Evolutionary conservation across 2,888 invertebrate genomes (phyloP), one percentile per base, ranked within the genome.

Genomic region (Callyntrura guangdongensis): DNA sequence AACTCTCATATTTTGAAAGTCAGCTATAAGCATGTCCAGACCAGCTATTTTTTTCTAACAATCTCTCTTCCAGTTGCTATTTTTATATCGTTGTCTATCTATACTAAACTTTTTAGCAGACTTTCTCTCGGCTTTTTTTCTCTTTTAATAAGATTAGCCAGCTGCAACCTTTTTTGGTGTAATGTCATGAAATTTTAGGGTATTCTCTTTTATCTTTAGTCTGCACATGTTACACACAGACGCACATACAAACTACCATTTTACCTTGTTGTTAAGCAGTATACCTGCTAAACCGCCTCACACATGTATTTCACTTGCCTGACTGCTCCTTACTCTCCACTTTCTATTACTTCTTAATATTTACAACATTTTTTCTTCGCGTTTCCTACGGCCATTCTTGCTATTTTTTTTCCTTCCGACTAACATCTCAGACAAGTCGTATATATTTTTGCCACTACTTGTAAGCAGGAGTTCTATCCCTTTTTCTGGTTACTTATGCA

Each of bases 281-380:
- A n/a, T n/a, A 36, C 36, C 36, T 36, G 11, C 64, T 45, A 72
- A n/a, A 9, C 67, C 69, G 17, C 45, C 69, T 72, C 45, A 72
- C 69, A 72, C 45, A 72, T 72, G 69, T 45, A 72, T 36, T 72
- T 72, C 69, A 72, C 69, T 72, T 17, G 69, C 12, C 69, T 72
- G 45, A 45, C 69, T 72, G 69, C 69, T 8, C 45, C 69, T 22
- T 74, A n/a, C 20, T 22, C 22, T 49, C 3, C 20, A 22, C 49
- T 74, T 20, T 74, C 74, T 53, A 77, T 25, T 53, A 25, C 49
- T 53, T 72, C 25, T 72, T 56, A 14, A 53, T 77, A 53, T n/a
- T 77, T 14, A 8, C 6, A 47, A 22, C 56, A 53, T 49, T 53
- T 49, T 53, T 77, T 77, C 12, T n/a, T 49, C 49, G 17, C 47